Base-by-base conservation (phyloP, 2,888 invertebrate species). In the Drosophila villosipedis region DNA sequence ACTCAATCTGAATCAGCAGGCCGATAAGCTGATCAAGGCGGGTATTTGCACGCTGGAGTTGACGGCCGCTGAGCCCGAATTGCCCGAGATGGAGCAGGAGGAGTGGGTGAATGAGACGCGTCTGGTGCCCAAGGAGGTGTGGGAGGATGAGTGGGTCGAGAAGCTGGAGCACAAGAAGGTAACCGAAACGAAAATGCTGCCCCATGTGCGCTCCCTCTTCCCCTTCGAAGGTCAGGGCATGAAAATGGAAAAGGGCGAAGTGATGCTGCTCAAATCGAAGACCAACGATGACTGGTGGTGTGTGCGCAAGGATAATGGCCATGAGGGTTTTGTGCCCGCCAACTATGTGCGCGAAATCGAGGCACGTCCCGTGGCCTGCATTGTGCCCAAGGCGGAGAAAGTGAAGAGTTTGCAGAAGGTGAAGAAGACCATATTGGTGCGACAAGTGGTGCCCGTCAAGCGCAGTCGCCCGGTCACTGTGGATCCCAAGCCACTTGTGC, bases 251-350 rank as follows among this genome's bases (percentile, higher is more conserved):
- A 99, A 99, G 93, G 98, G 98, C 63, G 98, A 99, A 94, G 91
- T 93, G 3, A 97, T 99, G 97, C 96, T 98, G 91, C 94, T 99
- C 1, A 95, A 99, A 76, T 98, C 97, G 92, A 98, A 98, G 94
- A 98, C 98, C 10, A 99, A 99, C 94, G 96, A 97, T 0, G 99
- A 99, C 93, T 99, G 99, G 99, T 99, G 99, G 99, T 98, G 98
- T 88, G 97, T 99, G n/a, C 95, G 98, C 19, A 98, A 98, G 93
- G 96, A 96, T 0, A 98, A 97, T 91, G 97, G 99, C 0, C 95
- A 96, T 0, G 99, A 99, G 90, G 99, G 99, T 2, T 99, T 99
- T 93, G 99, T 99, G 5, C 99, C 99, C 0, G 99, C 98, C 1
- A 99, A 98, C 94, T 99, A 99, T 93, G 98, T 99, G 19, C 95